Evolutionary conservation across 1,140 invertebrate species (phyloP).

Genomic region (Drosophila murphyi): DNA sequence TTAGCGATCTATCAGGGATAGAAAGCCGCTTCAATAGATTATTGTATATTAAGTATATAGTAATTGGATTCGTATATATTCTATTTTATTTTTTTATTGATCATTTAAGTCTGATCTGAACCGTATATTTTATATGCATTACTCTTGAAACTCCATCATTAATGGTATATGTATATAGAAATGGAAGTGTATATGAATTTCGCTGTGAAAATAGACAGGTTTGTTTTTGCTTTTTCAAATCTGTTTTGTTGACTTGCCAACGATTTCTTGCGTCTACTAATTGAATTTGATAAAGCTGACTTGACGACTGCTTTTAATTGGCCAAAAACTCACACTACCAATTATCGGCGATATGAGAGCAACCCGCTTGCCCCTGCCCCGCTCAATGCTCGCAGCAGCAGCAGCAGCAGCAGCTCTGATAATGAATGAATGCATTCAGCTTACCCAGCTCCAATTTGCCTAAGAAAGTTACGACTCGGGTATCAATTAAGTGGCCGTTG

Average conservation of each 20-base stretch:
- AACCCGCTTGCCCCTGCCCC: neutral
- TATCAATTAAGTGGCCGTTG: slow-evolving; percentile 35
- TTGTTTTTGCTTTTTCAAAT: neutral
- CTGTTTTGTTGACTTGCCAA: slow-evolving; percentile 7
- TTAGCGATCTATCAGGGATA: too few species aligned
- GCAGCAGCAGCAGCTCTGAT: slow-evolving; percentile 8
- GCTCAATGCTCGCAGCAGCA: neutral
- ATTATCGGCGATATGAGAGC: slow-evolving; percentile 55
- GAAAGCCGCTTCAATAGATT: too few species aligned
- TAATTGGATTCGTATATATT: neutral
- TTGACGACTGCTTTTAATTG: slow-evolving; percentile 64
- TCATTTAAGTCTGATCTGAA: too few species aligned
- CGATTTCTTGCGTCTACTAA: slow-evolving; percentile 48
- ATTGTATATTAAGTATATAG: too few species aligned
- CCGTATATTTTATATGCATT: too few species aligned
- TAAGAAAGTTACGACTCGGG: slow-evolving; percentile 27
- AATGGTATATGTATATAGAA: too few species aligned
- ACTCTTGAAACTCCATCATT: too few species aligned
- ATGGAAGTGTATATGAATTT: too few species aligned
- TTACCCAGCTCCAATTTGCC: slow-evolving; percentile 28
- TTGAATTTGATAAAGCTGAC: slow-evolving; percentile 72
- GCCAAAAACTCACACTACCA: slow-evolving; percentile 55
- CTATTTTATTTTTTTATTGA: neutral
- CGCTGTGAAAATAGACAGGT: too few species aligned
- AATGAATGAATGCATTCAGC: slow-evolving; percentile 26